These are phyloP conservation scores for Pholis gunnellus DNA, from an alignment of 2,113 vertebrate genomes.

Conservation along the genomic window DNA sequence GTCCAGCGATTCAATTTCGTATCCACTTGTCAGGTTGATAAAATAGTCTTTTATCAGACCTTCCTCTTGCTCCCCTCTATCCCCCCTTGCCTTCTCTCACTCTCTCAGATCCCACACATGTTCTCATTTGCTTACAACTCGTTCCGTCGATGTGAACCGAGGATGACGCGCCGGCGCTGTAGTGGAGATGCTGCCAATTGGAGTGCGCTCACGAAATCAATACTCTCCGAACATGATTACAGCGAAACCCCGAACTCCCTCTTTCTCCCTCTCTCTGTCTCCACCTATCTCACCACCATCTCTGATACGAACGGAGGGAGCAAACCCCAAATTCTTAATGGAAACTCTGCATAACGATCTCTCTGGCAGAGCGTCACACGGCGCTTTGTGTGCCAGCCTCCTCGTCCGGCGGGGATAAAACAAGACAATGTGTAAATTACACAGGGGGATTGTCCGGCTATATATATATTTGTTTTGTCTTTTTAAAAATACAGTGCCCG, in stretches of 20 bases:
- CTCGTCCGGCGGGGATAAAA: constrained; percentile 23
- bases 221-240: constrained; percentile 79
- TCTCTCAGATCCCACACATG: constrained; percentile 78
- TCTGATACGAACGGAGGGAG: constrained; percentile 23
- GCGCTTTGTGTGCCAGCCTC: constrained; percentile 56
- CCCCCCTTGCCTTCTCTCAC: constrained; percentile 53
- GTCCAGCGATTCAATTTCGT: constrained; percentile 61
- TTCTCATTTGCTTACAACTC: constrained; percentile 83
- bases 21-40: constrained; percentile 72
- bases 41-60: constrained; percentile 66
- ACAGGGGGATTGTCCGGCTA: constrained; percentile 31
- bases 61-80: constrained; percentile 55
- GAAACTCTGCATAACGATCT: constrained; percentile 63
- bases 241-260: constrained; percentile 62
- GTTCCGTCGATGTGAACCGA: constrained; percentile 78
- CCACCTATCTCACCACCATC: neutral
- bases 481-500: neutral
- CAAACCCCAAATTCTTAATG: constrained; percentile 49
- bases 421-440: constrained; percentile 8
- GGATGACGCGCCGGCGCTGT: constrained; percentile 82
- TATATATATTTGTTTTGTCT: constrained; percentile 14
- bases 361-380: constrained; percentile 45
- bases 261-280: neutral
- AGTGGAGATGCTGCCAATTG: constrained; percentile 83
- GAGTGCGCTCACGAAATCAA: constrained; percentile 80